Base-by-base conservation (phyloP, 2,113 vertebrate genomes). In the Leucoraja erinaceus region DNA sequence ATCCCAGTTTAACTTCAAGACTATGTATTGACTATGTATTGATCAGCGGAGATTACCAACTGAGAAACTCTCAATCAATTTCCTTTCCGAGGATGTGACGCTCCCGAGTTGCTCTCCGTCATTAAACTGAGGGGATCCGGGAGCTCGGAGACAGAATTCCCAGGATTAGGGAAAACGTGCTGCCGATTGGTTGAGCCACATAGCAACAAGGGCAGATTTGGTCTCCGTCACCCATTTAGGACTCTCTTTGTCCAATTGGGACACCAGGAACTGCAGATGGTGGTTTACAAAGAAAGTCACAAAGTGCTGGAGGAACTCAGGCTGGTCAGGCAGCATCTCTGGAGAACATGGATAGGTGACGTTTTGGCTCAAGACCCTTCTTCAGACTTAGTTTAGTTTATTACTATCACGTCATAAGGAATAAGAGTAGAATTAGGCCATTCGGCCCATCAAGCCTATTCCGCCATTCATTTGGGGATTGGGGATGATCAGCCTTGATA, bases 1-100 rank as follows among this genome's bases (percentile, higher is more conserved):
- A 88, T 88, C 59, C 59, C 28, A 84, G n/a, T 63, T 88, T 88
- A 88, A 88, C 59, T 63, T 88, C 59, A 88, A 63, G 83, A 31
- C n/a, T 18, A 59, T 63, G 59, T 88, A 88, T 88, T 63, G 83
- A 31, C n/a, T 18, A 59, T 63, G 59, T 88, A 88, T 88, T 63
- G 83, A 88, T 88, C 83, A 88, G 8, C 31, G 59, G 59, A 88
- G 59, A 88, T 88, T 88, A 88, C 63, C 83, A 31, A n/a, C 83
- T 31, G 83, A 88, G 14, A 61, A 88, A 66, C 59, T 88, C 12
- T 7, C 83, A n/a, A 88, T 88, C 83, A 66, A 88, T 88, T 16
- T n/a, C 83, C 83, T 63, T 88, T 61, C 38, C 5, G 59, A 66
- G 28, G 5, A 28, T n/a, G 59, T 63, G 59, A 88, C 83, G 63